Base-by-base conservation (phyloP, 2,888 invertebrate species). In the Protophormia terraenovae region DNA sequence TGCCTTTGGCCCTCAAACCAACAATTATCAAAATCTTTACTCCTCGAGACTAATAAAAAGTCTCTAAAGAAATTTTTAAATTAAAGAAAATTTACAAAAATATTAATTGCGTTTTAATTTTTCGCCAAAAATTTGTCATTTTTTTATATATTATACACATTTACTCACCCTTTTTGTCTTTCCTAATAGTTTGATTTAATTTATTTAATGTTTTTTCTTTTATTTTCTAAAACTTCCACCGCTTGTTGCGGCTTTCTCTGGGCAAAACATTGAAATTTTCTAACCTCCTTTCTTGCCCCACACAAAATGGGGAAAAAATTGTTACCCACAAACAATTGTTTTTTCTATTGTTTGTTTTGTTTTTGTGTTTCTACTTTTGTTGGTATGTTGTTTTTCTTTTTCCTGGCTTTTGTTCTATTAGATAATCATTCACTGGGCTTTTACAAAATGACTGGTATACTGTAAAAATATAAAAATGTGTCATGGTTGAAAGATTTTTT, bases 61-160 rank as follows among this genome's bases (percentile, higher is more conserved):
- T 35, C 55, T 47, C 7, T 62, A 27, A 27, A 58, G 19, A 35
- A 29, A 35, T 41, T 47, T 27, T 60, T 4, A 29, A 29, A 24
- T 0, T 0, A 50, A 27, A 35, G 27, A n/a, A n/a, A n/a, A n/a
- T n/a, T n/a, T n/a, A n/a, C n/a, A n/a, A 41, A 72, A 76, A 53
- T 69, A 47, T 67, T 67, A 69, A 82, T 64, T 82, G 78, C 85
- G 85, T 82, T 75, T 62, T 58, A 84, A n/a, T 60, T 72, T 62
- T 35, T 27, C 29, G 7, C 35, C 32, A 55, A 83, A 4, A 19
- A 22, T 2, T 3, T 10, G 10, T 2, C 14, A 67, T 1, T 14
- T 71, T 6, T 78, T 62, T 32, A 12, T 47, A 41, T 32, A 10
- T 19, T 60, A 53, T 50, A 71, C 47, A 62, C 19, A 14, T 27